Conservation (phyloP, 2,888 invertebrate genomes). For the Argynnis bischoffii region DNA sequence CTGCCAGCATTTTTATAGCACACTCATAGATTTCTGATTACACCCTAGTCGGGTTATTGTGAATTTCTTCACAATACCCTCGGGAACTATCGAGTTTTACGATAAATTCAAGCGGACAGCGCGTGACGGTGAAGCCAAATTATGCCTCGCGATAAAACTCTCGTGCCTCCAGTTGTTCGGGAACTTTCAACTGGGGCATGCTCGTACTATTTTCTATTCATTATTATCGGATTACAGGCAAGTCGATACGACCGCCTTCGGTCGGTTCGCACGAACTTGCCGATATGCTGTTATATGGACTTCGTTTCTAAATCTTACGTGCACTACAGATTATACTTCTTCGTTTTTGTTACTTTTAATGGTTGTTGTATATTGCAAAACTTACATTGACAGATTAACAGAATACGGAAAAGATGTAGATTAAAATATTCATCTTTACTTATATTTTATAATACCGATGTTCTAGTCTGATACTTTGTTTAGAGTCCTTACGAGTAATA, state of each 20-base stretch:
- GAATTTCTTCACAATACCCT: constrained; percentile 52
- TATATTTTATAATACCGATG: not conserved
- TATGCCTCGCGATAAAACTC: constrained; percentile 66
- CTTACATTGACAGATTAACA: constrained; percentile 29
- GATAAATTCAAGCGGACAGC: constrained; percentile 62
- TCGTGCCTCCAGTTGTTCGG: constrained; percentile 62
- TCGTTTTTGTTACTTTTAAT: constrained; percentile 40
- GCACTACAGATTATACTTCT: constrained; percentile 54
- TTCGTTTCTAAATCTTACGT: constrained; percentile 56
- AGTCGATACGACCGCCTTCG: constrained; percentile 56
- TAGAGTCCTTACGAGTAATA: no score
- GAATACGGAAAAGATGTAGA: not conserved
- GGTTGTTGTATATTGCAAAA: constrained; percentile 23
- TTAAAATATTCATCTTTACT: not conserved
- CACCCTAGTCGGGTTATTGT: constrained; percentile 47
- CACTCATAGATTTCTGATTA: constrained; percentile 44
- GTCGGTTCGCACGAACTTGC: constrained; percentile 65
- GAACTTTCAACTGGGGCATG: constrained; percentile 62
- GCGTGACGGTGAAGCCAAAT: constrained; percentile 69
- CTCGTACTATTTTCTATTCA: constrained; percentile 69
- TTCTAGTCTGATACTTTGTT: not conserved
- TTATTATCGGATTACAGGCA: constrained; percentile 70
- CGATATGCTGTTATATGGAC: constrained; percentile 58
- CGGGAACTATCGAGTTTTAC: constrained; percentile 56
- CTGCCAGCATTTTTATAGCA: constrained; percentile 43